Base-by-base conservation (phyloP, 2,797 vertebrate species). In the Acanthopagrus latus region DNA sequence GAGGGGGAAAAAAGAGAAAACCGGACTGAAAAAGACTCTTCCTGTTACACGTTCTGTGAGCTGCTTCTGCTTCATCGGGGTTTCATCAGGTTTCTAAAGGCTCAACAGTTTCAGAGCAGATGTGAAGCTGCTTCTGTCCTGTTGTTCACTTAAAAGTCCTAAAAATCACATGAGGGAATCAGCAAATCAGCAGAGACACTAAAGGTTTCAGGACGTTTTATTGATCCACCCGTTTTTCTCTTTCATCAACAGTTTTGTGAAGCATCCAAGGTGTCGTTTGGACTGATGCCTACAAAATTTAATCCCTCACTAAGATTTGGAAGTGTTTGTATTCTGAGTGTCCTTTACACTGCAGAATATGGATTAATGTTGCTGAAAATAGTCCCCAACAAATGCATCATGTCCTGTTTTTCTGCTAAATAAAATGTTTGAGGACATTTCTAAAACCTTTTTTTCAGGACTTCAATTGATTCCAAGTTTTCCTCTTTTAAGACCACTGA, bases 11-110 rank as follows among this genome's bases (percentile, higher is more conserved):
- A 51, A 59, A 1, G 44, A 25, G 18, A 23, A 20, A 29, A 48
- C 4, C 50, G 20, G 47, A 9, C 44, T 4, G 73, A 33, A 48
- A 8, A 8, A 46, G 27, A 7, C 51, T 33, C 23, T 0, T 38
- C 73, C 50, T 62, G 82, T 60, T 56, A 38, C 71, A 46, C 3
- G 17, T 5, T 46, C 13, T 51, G 10, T 23, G 17, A 20, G 11
- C 62, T 9, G 63, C 10, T 44, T 52, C 18, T 51, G 66, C 48
- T 38, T 23, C 47, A 18, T 21, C 44, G 5, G 14, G 1, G 21
- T 55, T 38, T 64, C 46, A 48, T 64, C 44, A 0, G 50, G 6
- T 13, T 6, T 59, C 16, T 56, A 46, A 46, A 51, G 55, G 65
- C 56, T 21, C 33, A 44, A 44, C 43, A 13, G 60, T 55, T 55